Conservation (phyloP, 1,140 invertebrate species). For the Micrasema minimum region DNA sequence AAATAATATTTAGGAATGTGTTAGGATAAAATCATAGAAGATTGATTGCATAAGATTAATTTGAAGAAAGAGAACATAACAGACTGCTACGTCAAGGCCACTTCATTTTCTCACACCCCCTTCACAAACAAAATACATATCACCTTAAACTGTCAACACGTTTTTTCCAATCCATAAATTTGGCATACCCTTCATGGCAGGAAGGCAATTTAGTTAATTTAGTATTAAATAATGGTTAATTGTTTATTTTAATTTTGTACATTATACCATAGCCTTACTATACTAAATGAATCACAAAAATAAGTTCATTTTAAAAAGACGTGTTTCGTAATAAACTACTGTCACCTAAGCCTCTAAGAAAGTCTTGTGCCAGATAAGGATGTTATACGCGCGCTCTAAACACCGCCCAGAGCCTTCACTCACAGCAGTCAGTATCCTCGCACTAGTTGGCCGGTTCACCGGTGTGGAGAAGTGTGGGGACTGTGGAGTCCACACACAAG, state of each 20-base stretch:
- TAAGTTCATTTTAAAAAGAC: slow-evolving; percentile 49
- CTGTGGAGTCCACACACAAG: neutral
- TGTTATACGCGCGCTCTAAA: slow-evolving; percentile 17
- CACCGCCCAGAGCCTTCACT: slow-evolving; percentile 7
- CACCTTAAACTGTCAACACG: slow-evolving; percentile 42
- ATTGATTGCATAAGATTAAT: too few species aligned
- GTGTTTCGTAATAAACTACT: slow-evolving; percentile 42
- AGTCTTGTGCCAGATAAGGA: slow-evolving; percentile 29
- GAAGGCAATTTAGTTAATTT: slow-evolving; percentile 54
- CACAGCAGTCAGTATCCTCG: too few species aligned
- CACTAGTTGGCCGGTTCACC: too few species aligned
- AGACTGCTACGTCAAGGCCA: slow-evolving; percentile 44
- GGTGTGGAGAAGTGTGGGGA: too few species aligned
- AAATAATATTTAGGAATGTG: too few species aligned
- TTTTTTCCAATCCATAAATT: slow-evolving; percentile 50
- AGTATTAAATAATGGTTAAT: slow-evolving; percentile 49
- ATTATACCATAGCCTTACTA: slow-evolving; percentile 49
- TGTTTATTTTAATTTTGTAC: slow-evolving; percentile 51
- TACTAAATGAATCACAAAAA: slow-evolving; percentile 51
- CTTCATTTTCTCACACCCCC: slow-evolving; percentile 37
- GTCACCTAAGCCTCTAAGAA: slow-evolving; percentile 41
- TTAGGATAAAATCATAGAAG: too few species aligned
- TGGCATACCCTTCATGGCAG: slow-evolving; percentile 54
- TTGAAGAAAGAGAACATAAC: slow-evolving; percentile 42
- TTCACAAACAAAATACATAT: slow-evolving; percentile 47